phyloP scores from a whole-genome alignment of 2,797 vertebrate genomes.

The Ceyx erithaca region DNA sequence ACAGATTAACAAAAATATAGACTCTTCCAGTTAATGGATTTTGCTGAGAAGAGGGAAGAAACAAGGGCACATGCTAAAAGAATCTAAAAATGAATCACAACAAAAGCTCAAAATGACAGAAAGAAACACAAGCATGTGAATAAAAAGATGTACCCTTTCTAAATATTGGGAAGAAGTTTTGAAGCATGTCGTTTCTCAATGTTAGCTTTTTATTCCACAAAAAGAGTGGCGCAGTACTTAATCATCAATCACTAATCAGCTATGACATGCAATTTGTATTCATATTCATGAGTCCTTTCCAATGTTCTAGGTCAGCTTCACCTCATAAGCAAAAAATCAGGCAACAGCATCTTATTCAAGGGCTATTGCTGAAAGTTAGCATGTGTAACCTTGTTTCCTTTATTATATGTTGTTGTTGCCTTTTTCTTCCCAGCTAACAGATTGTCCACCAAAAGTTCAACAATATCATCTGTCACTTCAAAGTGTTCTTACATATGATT shows the following conservation, averaged over 20 bases:
- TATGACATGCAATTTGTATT: constrained; percentile 14
- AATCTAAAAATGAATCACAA: fast-evolving
- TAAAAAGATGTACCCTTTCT: background rate
- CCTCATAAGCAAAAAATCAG: background rate
- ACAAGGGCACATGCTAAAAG: background rate
- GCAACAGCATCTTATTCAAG: background rate
- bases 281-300: constrained; percentile 29
- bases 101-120: background rate
- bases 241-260: constrained; percentile 45
- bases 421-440: constrained; percentile 6
- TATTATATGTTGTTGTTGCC: background rate
- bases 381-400: background rate
- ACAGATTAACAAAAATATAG: background rate
- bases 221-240: background rate
- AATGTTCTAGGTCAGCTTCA: constrained; percentile 22
- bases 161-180: background rate
- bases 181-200: background rate
- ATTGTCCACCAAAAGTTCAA: constrained; percentile 18
- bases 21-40: background rate
- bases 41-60: background rate
- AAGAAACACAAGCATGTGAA: fast-evolving
- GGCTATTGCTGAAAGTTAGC: background rate
- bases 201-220: background rate
- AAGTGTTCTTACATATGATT: background rate
- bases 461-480: constrained; percentile 40